Base-by-base conservation (phyloP, 2,797 vertebrate genomes). In the Apodemus agrarius region DNA sequence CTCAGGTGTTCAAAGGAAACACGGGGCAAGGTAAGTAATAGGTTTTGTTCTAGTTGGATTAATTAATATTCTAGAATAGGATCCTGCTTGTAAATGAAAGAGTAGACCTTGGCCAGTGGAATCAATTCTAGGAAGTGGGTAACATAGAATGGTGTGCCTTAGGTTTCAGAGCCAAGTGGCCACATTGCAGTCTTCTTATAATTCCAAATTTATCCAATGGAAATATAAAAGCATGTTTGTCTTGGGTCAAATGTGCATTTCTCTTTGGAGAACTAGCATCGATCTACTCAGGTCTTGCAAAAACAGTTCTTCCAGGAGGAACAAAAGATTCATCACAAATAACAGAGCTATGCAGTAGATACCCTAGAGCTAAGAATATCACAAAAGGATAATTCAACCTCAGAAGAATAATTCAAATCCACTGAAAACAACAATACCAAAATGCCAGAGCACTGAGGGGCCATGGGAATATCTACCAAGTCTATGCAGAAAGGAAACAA, bases 241-340 rank as follows among this genome's bases (percentile, higher is more conserved):
- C n/a, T 83, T 91, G 82, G 21, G 67, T 17, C 31, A 92, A 78
- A 81, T 72, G 10, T 67, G 10, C 13, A 22, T 43, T 37, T 3
- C 19, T 54, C 34, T 86, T 21, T 49, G 90, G 49, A 92, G 10
- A 95, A 31, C 11, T 82, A 37, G 19, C 5, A 67, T 26, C 10
- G 6, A 26, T 89, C 52, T 11, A 74, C 43, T 61, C 12, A 13
- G 29, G 34, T 93, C 24, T 81, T 61, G 0, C 40, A 61, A 95
- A 52, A 95, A 81, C 67, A 80, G n/a, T 82, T 19, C 31, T 89
- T 6, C 6, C 34, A 80, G 65, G 24, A 82, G 12, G 92, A 85
- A 90, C 37, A 59, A 72, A 87, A 59, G 88, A 82, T 31, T 85
- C 78, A 90, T 52, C 31, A 94, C 43, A 85, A 88, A 14, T 59